These are phyloP conservation scores for Pao palembangensis DNA, from an alignment of 2,113 vertebrate species.

Conservation along the genomic window DNA sequence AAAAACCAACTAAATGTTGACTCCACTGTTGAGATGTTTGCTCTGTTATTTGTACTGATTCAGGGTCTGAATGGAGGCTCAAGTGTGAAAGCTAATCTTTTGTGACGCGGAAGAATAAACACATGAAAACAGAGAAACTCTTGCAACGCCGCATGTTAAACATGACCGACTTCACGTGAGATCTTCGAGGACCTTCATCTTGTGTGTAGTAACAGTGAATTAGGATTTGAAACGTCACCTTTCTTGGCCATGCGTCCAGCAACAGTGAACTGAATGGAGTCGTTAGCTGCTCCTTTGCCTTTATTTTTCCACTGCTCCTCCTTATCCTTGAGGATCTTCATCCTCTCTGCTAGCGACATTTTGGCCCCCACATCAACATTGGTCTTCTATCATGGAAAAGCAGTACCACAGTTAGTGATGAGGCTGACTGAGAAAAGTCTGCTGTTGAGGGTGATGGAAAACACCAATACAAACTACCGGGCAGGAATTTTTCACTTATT, in stretches of 20 bases:
- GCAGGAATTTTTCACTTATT: not conserved
- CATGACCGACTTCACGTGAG: too few relatives aligned
- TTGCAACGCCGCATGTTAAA: too few relatives aligned
- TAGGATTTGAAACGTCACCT: conserved; percentile 47
- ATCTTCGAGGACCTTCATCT: too few relatives aligned
- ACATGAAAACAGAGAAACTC: too few relatives aligned
- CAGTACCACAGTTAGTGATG: not conserved
- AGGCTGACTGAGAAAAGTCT: not conserved
- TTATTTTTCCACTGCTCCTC: conserved; percentile 76
- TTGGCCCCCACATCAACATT: conserved; percentile 59
- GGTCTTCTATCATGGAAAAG: conserved; percentile 60
- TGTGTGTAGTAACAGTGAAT: too few relatives aligned
- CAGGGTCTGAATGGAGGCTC: too few relatives aligned
- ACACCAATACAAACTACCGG: not conserved
- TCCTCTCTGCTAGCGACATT: conserved; percentile 69
- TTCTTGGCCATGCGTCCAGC: conserved; percentile 79
- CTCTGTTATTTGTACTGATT: too few relatives aligned
- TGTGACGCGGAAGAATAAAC: too few relatives aligned
- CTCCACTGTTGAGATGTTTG: not conserved
- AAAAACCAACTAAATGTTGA: not conserved
- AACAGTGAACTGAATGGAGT: conserved; percentile 78
- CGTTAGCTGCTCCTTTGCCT: conserved; percentile 78
- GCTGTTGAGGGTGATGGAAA: not conserved
- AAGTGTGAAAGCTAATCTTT: too few relatives aligned
- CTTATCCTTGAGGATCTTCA: conserved; percentile 76